A percentile compares a stretch with the other conserved stretches of the same genome.
Evolutionary conservation across 2,797 vertebrate genomes (phyloP).

Genomic region (Borostomias antarcticus): DNA sequence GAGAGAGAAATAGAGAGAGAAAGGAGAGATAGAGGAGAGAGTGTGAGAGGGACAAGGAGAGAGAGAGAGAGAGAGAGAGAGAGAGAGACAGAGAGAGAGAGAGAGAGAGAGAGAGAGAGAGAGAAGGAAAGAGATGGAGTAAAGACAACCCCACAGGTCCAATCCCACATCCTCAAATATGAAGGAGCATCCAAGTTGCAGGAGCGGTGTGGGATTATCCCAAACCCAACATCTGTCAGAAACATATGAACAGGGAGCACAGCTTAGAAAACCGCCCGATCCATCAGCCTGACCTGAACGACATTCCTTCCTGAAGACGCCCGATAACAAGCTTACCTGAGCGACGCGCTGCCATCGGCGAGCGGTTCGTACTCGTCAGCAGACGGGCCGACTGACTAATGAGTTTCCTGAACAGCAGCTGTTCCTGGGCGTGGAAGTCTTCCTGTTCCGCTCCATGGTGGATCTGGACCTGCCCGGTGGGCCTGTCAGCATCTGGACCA

Average conservation of each 20-base stretch:
- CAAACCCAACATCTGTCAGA: no score
- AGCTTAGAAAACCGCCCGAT: no score
- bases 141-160: not conserved
- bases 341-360: slow-evolving; percentile 24
- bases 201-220: no score
- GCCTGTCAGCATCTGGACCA: slow-evolving; percentile 8
- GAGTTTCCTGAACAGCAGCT: slow-evolving; percentile 50
- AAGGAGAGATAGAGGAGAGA: not conserved
- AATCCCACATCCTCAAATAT: slow-evolving; percentile 3
- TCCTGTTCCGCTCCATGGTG: no score
- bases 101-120: not conserved
- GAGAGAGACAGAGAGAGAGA: not conserved
- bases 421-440: slow-evolving; percentile 46
- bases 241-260: no score
- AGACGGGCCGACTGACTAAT: slow-evolving; percentile 35
- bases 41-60: not conserved
- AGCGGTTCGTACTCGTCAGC: not conserved
- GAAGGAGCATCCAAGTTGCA: no score
- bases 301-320: no score
- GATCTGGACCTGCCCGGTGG: slow-evolving; percentile 9
- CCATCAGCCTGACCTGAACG: no score
- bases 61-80: not conserved
- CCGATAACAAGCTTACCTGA: no score
- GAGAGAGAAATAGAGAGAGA: not conserved
- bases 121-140: not conserved